Base-by-base conservation (phyloP, 2,888 invertebrate genomes). In the Nysson spinosus region DNA sequence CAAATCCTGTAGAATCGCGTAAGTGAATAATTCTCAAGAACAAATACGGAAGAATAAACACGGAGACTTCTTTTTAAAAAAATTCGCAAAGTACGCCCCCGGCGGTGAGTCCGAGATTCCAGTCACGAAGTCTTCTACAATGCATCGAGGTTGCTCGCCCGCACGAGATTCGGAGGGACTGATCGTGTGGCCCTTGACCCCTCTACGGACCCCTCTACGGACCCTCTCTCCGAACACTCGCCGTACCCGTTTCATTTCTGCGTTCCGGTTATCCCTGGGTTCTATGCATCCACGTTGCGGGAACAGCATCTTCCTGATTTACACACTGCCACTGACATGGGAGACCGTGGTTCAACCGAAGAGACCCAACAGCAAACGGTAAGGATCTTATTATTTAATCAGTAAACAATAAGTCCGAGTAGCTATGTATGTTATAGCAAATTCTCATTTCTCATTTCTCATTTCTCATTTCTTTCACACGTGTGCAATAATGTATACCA, bases 291-390 rank as follows among this genome's bases (percentile, higher is more conserved):
- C 72, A 72, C 75, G 79, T 74, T 74, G 78, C 77, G 71, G 79
- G 78, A 81, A 80, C 80, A 78, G 79, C 82, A 81, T 85, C 83
- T 83, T 84, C 77, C 81, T 85, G 85, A 85, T 85, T 85, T 86
- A 85, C 85, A 84, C 76, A 85, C 85, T 83, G 84, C 81, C 83
- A 85, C 81, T 76, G 80, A 70, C 83, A 77, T 77, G 80, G 75
- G 76, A 71, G 66, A 62, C 75, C 49, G 37, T 62, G 73, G 64
- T 68, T 57, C 56, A 65, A 64, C 49, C 64, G 19, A 20, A 51
- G 51, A 42, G 26, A 26, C 2, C n/a, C 24, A 26, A n/a, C 11
- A 47, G 14, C 12, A 30, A n/a, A n/a, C n/a, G n/a, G n/a, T n/a
- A n/a, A n/a, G n/a, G n/a, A n/a, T n/a, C n/a, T n/a, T n/a, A n/a